Percentiles rank a stretch among this genome's conserved stretches.
phyloP scores from a whole-genome alignment of 2,797 vertebrate genomes.

The Cacajao melanocephalus region DNA sequence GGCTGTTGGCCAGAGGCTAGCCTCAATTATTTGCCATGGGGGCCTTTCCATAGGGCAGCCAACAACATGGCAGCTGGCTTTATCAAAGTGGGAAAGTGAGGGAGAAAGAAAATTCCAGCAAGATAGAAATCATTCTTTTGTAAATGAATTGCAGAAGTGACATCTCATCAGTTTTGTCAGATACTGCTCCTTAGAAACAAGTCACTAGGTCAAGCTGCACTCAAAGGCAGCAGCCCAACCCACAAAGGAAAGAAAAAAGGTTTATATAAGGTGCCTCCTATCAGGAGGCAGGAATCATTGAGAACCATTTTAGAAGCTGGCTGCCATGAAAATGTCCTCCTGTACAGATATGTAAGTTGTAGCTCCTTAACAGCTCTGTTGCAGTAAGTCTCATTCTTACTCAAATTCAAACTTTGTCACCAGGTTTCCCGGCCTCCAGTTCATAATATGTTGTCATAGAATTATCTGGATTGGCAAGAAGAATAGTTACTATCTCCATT shows the following conservation, averaged over 20 bases:
- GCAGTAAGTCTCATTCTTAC: neutral
- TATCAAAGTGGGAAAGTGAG: neutral
- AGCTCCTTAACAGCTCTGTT: neutral
- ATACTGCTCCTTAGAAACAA: constrained; percentile 1
- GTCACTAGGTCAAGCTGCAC: neutral
- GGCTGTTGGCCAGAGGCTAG: neutral
- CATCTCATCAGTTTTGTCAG: neutral
- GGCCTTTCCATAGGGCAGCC: neutral
- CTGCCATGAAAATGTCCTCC: neutral
- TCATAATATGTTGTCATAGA: neutral
- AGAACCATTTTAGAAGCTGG: neutral
- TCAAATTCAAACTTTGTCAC: neutral
- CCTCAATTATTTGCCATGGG: neutral
- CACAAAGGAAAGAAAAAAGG: neutral
- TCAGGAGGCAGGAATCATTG: neutral
- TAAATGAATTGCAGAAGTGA: constrained; percentile 39
- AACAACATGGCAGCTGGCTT: neutral
- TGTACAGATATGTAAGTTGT: neutral
- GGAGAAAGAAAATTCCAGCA: neutral
- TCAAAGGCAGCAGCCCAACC: neutral
- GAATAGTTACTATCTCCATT: neutral
- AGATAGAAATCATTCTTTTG: neutral
- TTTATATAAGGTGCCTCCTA: constrained; percentile 9
- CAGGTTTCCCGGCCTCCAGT: neutral
- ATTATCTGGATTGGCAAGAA: constrained; percentile 10